phyloP scores from a whole-genome alignment of 2,113 vertebrate species.

The Sminthopsis crassicaudata region DNA sequence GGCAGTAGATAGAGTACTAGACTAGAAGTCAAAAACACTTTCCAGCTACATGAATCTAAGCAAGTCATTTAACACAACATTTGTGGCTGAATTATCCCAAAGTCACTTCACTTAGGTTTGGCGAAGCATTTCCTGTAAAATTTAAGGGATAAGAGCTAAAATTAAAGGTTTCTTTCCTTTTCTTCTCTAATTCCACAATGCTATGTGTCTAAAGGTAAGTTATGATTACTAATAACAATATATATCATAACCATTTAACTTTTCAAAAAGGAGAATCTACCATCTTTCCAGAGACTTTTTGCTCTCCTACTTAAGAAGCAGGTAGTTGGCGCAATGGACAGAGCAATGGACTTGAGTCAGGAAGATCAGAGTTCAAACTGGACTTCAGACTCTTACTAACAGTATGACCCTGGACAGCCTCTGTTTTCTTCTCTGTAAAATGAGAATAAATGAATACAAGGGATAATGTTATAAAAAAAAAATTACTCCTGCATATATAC shows the following conservation, averaged over 20 bases:
- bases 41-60: background rate
- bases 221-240: slow-evolving; percentile 48
- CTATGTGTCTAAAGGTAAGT: background rate
- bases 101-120: background rate
- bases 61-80: background rate
- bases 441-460: no score
- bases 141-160: background rate
- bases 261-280: slow-evolving; percentile 12
- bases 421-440: background rate
- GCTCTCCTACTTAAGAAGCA: background rate
- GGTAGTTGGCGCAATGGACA: background rate
- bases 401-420: background rate
- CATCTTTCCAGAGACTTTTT: background rate
- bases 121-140: background rate
- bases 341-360: background rate
- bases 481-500: no score
- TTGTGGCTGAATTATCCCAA: background rate
- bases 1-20: background rate
- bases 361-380: background rate
- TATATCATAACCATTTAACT: slow-evolving; percentile 9
- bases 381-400: background rate
- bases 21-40: background rate
- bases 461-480: no score
- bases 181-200: background rate
- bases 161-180: background rate